Percentiles rank a stretch among this genome's conserved stretches.
Evolutionary conservation across 2,888 invertebrate genomes (phyloP).

Genomic region (Campoletis raptor): DNA sequence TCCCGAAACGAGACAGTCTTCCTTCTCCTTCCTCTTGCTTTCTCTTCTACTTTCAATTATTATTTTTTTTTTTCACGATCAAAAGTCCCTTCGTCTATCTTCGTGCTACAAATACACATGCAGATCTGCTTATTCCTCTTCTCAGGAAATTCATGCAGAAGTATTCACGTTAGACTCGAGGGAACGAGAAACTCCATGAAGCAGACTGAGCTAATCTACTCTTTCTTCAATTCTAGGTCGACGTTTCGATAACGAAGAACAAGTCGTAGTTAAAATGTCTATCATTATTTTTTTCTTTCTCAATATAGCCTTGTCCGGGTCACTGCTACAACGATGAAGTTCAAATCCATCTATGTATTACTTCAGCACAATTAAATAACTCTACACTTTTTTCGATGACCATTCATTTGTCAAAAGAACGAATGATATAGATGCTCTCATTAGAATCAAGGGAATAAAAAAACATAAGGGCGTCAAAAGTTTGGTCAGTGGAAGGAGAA

Average conservation of each 20-base stretch:
- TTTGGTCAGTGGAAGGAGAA: constrained; percentile 17
- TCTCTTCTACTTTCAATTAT: constrained; percentile 80
- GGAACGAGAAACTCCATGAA: neutral
- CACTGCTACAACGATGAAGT: neutral
- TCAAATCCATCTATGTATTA: neutral
- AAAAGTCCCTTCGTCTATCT: constrained; percentile 73
- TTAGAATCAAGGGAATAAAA: constrained; percentile 7
- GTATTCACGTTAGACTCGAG: neutral
- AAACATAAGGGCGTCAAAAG: constrained; percentile 29
- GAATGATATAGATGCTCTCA: neutral
- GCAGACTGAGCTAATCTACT: neutral
- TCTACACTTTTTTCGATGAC: neutral
- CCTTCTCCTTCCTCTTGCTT: constrained; percentile 47
- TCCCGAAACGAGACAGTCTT: constrained; percentile 43
- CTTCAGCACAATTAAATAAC: neutral
- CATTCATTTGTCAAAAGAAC: neutral
- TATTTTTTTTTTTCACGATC: constrained; percentile 78
- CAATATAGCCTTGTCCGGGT: neutral
- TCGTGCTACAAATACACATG: constrained; percentile 25
- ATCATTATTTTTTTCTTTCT: neutral
- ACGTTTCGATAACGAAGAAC: neutral
- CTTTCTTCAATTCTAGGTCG: neutral
- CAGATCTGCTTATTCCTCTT: neutral
- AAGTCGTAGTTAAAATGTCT: neutral
- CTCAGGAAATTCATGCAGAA: constrained; percentile 12